Evolutionary conservation across 2,888 invertebrate species (phyloP).

Genomic region (Drosophila pegasa): DNA sequence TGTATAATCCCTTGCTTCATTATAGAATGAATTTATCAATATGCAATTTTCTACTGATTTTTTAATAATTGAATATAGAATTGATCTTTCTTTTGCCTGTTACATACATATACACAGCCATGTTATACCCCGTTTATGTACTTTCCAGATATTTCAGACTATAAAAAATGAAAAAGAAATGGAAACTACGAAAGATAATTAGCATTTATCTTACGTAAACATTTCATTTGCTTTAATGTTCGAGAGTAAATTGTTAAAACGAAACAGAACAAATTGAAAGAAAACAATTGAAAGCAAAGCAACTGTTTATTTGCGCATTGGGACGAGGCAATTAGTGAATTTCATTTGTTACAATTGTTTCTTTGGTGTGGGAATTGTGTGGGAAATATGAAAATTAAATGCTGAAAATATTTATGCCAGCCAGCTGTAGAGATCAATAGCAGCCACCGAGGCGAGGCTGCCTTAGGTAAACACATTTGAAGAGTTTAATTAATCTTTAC

Average conservation of each 20-base stretch:
- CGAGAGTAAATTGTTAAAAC: slow-evolving; percentile 44
- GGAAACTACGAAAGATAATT: neutral
- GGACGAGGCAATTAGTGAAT: slow-evolving; percentile 69
- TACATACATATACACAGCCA: no score
- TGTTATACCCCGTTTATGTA: neutral
- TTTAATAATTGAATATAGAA: no score
- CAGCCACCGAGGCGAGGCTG: slow-evolving; percentile 10
- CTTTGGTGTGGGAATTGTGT: slow-evolving; percentile 6
- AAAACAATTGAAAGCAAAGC: slow-evolving; percentile 31
- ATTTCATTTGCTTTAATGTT: slow-evolving; percentile 52
- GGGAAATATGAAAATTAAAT: slow-evolving; percentile 31
- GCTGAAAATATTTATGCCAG: slow-evolving; percentile 8
- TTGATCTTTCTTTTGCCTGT: no score
- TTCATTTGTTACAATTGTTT: slow-evolving; percentile 49
- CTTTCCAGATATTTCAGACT: neutral
- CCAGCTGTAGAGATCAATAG: slow-evolving; percentile 47
- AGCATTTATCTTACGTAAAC: slow-evolving; percentile 40
- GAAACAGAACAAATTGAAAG: slow-evolving; percentile 23
- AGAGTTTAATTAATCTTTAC: slow-evolving; percentile 58
- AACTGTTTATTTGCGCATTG: slow-evolving; percentile 70
- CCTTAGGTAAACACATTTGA: slow-evolving; percentile 1
- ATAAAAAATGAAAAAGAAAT: neutral
- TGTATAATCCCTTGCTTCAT: no score
- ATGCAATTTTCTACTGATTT: no score
- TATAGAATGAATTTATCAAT: no score